These are phyloP conservation scores for Luidia sarsii DNA, from an alignment of 53 echinoderm and acorn worm genomes.

Conservation along the genomic window DNA sequence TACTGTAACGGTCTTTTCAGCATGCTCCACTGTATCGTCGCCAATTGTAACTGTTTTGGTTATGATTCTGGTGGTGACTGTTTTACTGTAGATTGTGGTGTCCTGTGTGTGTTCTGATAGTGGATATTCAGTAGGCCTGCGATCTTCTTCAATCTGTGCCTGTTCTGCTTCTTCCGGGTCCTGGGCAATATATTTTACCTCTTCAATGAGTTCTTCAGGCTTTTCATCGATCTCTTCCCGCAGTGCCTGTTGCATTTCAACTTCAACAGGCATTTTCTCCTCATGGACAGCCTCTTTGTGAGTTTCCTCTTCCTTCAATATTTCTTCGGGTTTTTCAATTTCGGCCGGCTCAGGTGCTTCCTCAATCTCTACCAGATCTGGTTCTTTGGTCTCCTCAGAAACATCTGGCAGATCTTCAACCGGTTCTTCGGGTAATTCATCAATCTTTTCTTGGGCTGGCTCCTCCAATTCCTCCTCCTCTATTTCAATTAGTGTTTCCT, in stretches of 20 bases:
- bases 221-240: no score
- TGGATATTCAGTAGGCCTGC: conserved; percentile 13
- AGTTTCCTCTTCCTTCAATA: background rate
- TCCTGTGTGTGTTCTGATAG: conserved; percentile 46
- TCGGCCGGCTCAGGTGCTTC: no score
- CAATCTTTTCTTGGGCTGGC: no score
- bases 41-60: no score
- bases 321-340: background rate
- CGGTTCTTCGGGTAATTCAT: no score
- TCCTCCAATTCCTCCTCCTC: no score
- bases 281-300: no score
- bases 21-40: background rate
- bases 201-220: no score
- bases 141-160: conserved; percentile 15
- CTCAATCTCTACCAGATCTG: background rate
- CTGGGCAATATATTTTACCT: background rate
- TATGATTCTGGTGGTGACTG: background rate
- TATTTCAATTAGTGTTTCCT: no score
- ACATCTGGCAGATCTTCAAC: no score
- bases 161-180: conserved; percentile 32
- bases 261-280: no score
- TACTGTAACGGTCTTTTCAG: conserved; percentile 30
- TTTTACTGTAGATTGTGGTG: conserved; percentile 20
- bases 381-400: background rate
- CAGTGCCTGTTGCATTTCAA: no score